These are phyloP conservation scores for Holothuria glaberrima DNA, from an alignment of 35 echinoderm and acorn worm genomes.

Conservation along the genomic window DNA sequence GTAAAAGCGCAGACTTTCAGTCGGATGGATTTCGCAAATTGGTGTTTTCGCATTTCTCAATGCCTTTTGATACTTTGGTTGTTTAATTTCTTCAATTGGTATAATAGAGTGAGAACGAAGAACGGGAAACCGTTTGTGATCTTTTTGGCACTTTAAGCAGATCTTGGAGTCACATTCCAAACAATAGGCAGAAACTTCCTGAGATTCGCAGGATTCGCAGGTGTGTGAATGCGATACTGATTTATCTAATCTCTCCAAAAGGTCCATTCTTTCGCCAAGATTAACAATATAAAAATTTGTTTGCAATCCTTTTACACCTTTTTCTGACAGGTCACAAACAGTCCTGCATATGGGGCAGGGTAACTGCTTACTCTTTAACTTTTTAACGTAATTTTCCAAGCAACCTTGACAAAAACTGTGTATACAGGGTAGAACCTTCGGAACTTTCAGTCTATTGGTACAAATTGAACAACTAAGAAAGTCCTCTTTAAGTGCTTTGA, in stretches of 20 bases:
- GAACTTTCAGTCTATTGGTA: neutral
- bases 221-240: neutral
- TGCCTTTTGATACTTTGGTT: too few relatives aligned
- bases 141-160: neutral
- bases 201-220: neutral
- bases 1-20: conserved; percentile 37
- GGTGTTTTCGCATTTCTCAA: neutral
- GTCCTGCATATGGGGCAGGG: neutral
- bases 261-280: neutral
- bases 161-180: neutral
- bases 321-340: neutral
- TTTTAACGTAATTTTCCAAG: conserved; percentile 6
- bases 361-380: neutral
- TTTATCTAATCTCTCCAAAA: neutral
- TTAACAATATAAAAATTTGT: conserved; percentile 16
- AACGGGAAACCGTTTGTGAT: neutral
- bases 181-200: neutral
- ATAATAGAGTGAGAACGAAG: neutral
- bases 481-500: neutral
- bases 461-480: neutral
- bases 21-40: conserved; percentile 19
- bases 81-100: neutral
- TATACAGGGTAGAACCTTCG: conserved; percentile 7
- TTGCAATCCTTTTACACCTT: conserved; percentile 15
- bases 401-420: conserved; percentile 25